Evolutionary conservation across 2,797 vertebrate species (phyloP), one percentile per base, ranked within the genome.

Genomic region (Melanotaenia pygmaea): DNA sequence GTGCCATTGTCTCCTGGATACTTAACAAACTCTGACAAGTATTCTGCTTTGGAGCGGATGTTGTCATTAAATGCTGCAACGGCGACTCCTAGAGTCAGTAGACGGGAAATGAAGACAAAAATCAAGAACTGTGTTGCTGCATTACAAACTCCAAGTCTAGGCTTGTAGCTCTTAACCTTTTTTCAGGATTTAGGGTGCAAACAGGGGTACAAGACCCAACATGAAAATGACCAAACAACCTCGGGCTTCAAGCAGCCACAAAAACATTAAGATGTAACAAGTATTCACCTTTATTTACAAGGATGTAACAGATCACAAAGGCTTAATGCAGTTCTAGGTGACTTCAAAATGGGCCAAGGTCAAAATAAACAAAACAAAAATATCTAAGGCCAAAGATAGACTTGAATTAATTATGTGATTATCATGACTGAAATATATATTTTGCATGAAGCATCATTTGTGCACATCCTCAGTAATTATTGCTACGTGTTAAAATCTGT

Each of bases 11-110:
- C 81, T 86, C 87, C 78, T 57, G 70, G 85, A 80, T 74, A 76
- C 85, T 79, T 82, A 76, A 89, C 85, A 76, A 88, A 89, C 88
- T 93, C 91, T 89, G 95, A 95, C 95, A 95, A 93, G 86, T 83
- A 89, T 90, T 88, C 85, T 89, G 88, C 82, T 40, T 77, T 73
- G 75, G 86, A 88, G 6, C 61, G 50, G 58, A 64, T n/a, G 61
- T 43, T 61, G 74, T 60, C 60, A 45, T 70, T 79, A 82, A 81
- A 57, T 66, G 75, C 74, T 69, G 62, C 88, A 87, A 81, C 83
- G 88, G 86, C 47, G 67, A 58, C 92, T 51, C 86, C 86, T 86
- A 53, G 59, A 53, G 86, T 68, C 59, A 2, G 5, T 32, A 32
- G 35, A 56, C 7, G 13, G 34, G n/a, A 68, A 47, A 67, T 22